Evolutionary conservation across 2,888 invertebrate species (phyloP).

Genomic region (Nemotelus pantherinus): DNA sequence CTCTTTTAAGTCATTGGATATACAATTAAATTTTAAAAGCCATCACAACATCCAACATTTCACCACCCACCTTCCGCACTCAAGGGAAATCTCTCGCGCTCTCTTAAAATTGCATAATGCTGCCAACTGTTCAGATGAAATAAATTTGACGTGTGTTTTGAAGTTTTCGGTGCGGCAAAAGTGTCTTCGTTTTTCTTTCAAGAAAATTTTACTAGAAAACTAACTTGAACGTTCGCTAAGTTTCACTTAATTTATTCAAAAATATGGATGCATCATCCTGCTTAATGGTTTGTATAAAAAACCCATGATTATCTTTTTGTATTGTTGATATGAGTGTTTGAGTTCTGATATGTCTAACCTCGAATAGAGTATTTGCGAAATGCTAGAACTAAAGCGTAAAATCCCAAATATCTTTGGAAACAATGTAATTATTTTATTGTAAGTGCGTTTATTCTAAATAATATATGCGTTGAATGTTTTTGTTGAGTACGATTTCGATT

Average conservation of each 20-base stretch:
- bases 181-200: constrained; percentile 26
- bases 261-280: constrained; percentile 42
- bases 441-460: no score
- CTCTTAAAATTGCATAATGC: constrained; percentile 39
- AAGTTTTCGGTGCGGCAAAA: constrained; percentile 45
- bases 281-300: constrained; percentile 38
- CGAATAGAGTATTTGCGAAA: not conserved
- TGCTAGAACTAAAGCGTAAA: constrained; percentile 16
- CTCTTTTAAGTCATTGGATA: no score
- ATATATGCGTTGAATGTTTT: no score
- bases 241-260: not conserved
- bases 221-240: not conserved
- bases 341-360: constrained; percentile 13
- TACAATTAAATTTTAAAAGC: no score
- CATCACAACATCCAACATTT: no score
- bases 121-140: constrained; percentile 38
- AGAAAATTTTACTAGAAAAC: constrained; percentile 19
- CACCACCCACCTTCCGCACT: not conserved
- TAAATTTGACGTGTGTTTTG: constrained; percentile 45
- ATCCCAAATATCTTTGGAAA: not conserved
- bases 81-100: not conserved
- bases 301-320: not conserved
- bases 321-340: not conserved
- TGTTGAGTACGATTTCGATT: not conserved
- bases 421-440: no score